A percentile compares a stretch with the other conserved stretches of the same genome.
Conservation (phyloP, 2,797 vertebrate species). For the Muscicapa striata region DNA sequence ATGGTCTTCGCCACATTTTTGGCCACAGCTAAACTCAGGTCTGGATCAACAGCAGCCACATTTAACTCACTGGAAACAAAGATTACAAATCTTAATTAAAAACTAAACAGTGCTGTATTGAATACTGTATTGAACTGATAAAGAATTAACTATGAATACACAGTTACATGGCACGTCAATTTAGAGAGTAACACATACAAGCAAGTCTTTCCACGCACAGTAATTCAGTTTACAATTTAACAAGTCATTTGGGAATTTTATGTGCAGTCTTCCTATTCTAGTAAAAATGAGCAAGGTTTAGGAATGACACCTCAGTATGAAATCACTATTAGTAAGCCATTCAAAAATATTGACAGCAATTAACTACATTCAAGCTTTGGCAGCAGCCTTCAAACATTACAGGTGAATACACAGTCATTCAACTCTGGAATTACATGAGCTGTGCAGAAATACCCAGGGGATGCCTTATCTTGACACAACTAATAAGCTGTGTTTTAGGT, state of each 20-base stretch:
- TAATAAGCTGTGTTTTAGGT: conserved; percentile 69
- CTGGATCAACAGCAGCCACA: conserved; percentile 89
- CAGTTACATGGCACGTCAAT: conserved; percentile 23
- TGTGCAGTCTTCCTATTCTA: conserved; percentile 48
- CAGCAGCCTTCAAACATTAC: conserved; percentile 67
- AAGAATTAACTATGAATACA: conserved; percentile 11
- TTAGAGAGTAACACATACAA: conserved; percentile 29
- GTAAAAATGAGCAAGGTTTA: conserved; percentile 61
- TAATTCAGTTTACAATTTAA: conserved; percentile 63
- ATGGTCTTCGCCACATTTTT: conserved; percentile 95
- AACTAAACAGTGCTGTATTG: background rate
- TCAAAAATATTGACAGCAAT: conserved; percentile 73
- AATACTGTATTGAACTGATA: background rate
- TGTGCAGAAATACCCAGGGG: conserved; percentile 73
- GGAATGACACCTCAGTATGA: conserved; percentile 63
- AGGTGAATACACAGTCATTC: conserved; percentile 66
- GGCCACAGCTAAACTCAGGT: conserved; percentile 88
- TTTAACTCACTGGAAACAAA: conserved; percentile 88
- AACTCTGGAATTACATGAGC: conserved; percentile 67
- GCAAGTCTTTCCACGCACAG: background rate
- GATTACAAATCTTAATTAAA: conserved; percentile 38
- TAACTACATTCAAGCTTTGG: conserved; percentile 64
- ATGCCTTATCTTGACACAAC: conserved; percentile 61
- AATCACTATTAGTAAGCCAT: conserved; percentile 68
- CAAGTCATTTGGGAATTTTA: conserved; percentile 53